Evolutionary conservation across 2,113 vertebrate genomes (phyloP).

Genomic region (Oplegnathus fasciatus): DNA sequence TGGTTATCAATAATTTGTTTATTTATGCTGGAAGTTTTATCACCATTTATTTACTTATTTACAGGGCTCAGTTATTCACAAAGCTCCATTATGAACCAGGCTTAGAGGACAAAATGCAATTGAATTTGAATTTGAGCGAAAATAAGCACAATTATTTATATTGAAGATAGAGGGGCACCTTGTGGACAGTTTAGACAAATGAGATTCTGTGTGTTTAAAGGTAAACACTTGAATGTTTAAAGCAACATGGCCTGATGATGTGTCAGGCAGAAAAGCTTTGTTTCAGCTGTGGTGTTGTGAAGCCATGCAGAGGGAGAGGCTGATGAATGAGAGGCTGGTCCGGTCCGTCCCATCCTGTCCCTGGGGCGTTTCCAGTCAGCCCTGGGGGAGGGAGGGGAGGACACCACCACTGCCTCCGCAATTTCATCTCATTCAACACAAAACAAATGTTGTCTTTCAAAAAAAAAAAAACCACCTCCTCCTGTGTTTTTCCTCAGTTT

Average conservation of each 20-base stretch:
- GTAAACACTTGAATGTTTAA: neutral
- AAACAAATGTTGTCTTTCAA: constrained; percentile 65
- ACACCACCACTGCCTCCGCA: constrained; percentile 70
- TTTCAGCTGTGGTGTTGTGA: constrained; percentile 22
- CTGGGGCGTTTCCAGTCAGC: constrained; percentile 93
- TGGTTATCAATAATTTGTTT: neutral
- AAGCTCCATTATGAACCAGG: neutral
- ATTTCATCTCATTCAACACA: constrained; percentile 75
- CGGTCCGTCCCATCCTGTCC: constrained; percentile 88
- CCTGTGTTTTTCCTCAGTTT: constrained; percentile 26
- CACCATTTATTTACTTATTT: neutral
- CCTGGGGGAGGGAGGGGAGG: constrained; percentile 93
- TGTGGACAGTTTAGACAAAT: neutral
- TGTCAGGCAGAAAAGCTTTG: constrained; percentile 8
- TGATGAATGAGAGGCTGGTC: constrained; percentile 74
- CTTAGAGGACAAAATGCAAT: neutral
- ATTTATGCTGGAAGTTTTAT: neutral
- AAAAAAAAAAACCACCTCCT: constrained; percentile 21
- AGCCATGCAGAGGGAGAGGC: constrained; percentile 28
- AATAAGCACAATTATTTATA: neutral
- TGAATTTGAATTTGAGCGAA: neutral
- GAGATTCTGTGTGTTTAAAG: neutral
- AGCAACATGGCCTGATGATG: neutral
- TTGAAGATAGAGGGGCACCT: neutral
- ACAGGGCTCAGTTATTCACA: neutral